Conservation (phyloP, 2,113 vertebrate genomes). For the Rhynchomys soricoides region DNA sequence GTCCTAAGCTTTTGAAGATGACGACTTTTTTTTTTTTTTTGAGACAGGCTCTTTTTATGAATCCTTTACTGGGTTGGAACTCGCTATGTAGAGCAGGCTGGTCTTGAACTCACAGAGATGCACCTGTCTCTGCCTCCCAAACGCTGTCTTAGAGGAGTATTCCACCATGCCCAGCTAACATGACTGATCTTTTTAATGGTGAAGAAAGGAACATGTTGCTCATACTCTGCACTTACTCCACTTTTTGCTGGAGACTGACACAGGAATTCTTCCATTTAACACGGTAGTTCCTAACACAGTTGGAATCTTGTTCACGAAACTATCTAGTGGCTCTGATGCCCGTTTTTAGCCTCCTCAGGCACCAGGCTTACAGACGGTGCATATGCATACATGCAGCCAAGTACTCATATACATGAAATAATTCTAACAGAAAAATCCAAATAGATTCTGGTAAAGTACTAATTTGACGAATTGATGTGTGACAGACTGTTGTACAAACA, state of each 20-base stretch:
- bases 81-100: background rate
- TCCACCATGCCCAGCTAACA: background rate
- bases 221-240: background rate
- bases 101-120: background rate
- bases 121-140: background rate
- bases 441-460: background rate
- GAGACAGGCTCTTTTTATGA: background rate
- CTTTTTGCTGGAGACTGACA: background rate
- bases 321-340: background rate
- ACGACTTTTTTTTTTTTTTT: background rate
- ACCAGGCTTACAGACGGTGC: background rate
- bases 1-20: conserved; percentile 7
- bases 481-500: background rate
- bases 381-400: background rate
- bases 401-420: background rate
- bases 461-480: no score
- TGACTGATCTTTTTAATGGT: conserved; percentile 31
- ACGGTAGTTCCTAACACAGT: background rate
- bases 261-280: background rate
- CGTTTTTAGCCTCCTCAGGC: background rate
- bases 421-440: background rate
- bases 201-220: conserved; percentile 7
- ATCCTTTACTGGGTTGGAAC: background rate
- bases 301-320: background rate
- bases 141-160: background rate